Percentiles rank a stretch among this genome's conserved stretches.
phyloP scores from a whole-genome alignment of 2,888 invertebrate genomes.

The Geophilus truncorum region DNA sequence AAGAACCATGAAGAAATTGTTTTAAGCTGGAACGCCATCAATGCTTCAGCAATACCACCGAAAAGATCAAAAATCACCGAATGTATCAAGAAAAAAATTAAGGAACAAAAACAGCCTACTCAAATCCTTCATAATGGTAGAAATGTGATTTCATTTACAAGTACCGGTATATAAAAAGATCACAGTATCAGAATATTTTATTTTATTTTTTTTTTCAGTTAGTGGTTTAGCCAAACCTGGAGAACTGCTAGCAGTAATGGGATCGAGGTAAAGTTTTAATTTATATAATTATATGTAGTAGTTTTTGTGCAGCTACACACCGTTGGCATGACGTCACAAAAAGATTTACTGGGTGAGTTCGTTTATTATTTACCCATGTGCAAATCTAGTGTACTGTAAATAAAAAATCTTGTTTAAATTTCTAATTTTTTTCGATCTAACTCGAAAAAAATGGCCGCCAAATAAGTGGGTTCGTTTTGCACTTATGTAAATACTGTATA shows the following conservation, averaged over 20 bases:
- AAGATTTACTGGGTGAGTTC: no score
- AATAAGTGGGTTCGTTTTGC: no score
- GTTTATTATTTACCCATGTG: no score
- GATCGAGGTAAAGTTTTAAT: slow-evolving; percentile 50
- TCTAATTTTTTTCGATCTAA: no score
- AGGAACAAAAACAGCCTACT: not conserved
- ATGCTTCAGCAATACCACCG: not conserved
- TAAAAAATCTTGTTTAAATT: no score
- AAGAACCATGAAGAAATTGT: no score
- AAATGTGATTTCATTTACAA: not conserved
- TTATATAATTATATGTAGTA: not conserved
- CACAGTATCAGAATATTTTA: no score
- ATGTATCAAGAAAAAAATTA: not conserved
- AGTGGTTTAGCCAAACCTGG: slow-evolving; percentile 56
- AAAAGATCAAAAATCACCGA: not conserved
- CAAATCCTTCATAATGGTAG: not conserved
- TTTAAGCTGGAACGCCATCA: not conserved
- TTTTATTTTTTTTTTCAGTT: not conserved
- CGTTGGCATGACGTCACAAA: no score
- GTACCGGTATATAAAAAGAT: not conserved
- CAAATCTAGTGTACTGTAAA: no score
- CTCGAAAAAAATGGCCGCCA: no score
- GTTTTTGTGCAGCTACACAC: no score
- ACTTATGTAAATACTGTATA: no score
- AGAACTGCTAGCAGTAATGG: slow-evolving; percentile 79